phyloP scores from a whole-genome alignment of 2,888 invertebrate genomes.

The Sceliomorpha sp. region DNA sequence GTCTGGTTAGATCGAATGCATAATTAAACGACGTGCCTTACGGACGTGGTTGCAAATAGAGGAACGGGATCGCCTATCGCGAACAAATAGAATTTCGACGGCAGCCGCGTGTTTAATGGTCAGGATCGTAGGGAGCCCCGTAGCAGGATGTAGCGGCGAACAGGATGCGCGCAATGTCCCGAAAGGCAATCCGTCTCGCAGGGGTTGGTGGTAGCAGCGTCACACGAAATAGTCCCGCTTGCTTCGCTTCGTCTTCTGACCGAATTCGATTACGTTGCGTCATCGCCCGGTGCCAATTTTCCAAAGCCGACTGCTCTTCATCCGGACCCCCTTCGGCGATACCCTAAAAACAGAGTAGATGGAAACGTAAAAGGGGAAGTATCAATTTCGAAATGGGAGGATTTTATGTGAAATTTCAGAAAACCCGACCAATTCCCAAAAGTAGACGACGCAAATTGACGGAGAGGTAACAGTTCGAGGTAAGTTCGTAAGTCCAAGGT shows the following conservation, averaged over 20 bases:
- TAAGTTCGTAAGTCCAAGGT: too few species aligned
- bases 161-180: conserved; percentile 73
- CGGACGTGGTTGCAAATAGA: conserved; percentile 39
- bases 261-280: conserved; percentile 28
- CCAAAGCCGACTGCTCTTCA: too few species aligned
- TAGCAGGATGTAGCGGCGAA: conserved; percentile 72
- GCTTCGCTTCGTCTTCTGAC: conserved; percentile 39
- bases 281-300: conserved; percentile 26
- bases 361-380: too few species aligned
- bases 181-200: conserved; percentile 75
- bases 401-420: too few species aligned
- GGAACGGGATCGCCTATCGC: conserved; percentile 47
- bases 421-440: too few species aligned
- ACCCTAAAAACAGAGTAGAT: too few species aligned
- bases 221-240: conserved; percentile 42
- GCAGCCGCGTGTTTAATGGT: conserved; percentile 50
- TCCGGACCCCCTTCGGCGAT: too few species aligned
- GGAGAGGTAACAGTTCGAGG: too few species aligned
- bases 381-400: too few species aligned
- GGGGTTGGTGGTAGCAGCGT: conserved; percentile 61
- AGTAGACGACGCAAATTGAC: too few species aligned
- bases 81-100: conserved; percentile 66
- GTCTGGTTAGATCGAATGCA: conserved; percentile 33
- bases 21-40: conserved; percentile 53
- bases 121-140: conserved; percentile 43